A percentile compares a stretch with the other conserved stretches of the same genome.
phyloP scores from a whole-genome alignment of 2,797 vertebrate species.

The Sylvilagus floridanus region DNA sequence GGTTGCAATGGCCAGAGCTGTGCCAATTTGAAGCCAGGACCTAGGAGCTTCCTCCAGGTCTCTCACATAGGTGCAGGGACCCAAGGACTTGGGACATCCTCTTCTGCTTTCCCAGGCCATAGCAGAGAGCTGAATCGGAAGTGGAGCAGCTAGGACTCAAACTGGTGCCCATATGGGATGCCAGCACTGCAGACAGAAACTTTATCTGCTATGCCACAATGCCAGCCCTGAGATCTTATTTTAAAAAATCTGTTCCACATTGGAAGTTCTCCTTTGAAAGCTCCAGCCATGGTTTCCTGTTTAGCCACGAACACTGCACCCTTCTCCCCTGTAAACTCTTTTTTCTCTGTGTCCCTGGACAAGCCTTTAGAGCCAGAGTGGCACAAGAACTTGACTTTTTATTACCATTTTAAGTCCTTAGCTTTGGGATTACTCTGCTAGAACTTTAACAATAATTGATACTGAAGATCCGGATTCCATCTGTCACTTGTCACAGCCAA shows the following conservation, averaged over 20 bases:
- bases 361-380: not conserved
- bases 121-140: too few species aligned
- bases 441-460: not conserved
- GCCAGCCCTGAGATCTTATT: not conserved
- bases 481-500: not conserved
- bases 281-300: not conserved
- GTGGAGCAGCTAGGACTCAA: too few species aligned
- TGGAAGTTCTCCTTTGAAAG: constrained; percentile 49
- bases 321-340: not conserved
- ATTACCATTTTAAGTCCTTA: constrained; percentile 9
- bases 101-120: too few species aligned
- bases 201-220: too few species aligned
- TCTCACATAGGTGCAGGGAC: too few species aligned
- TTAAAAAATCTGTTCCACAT: constrained; percentile 4
- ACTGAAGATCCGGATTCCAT: too few species aligned
- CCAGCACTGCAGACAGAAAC: too few species aligned
- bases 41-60: too few species aligned
- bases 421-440: not conserved
- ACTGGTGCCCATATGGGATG: too few species aligned
- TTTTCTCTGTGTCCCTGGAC: not conserved
- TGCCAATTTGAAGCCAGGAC: too few species aligned
- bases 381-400: not conserved
- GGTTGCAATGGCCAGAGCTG: too few species aligned
- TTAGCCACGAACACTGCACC: accelerated
- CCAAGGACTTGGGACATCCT: too few species aligned